Evolutionary conservation across 2,113 vertebrate species (phyloP).

Genomic region (Percina caprodes): DNA sequence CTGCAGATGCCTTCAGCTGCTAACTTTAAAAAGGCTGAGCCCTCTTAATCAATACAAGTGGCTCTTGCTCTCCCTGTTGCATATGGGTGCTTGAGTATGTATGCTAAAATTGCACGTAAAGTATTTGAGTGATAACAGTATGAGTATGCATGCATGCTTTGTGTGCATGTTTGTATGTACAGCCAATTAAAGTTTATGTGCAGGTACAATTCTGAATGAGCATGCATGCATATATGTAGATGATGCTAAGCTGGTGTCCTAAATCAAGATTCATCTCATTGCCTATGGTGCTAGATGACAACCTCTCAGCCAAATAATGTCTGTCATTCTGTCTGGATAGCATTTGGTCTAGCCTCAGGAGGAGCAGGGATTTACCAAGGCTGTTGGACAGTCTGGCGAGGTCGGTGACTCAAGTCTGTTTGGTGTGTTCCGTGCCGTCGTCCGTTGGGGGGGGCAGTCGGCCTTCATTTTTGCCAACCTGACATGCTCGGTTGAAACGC

Average conservation of each 20-base stretch:
- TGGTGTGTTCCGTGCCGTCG: too few relatives aligned
- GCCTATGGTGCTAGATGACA: conserved; percentile 18
- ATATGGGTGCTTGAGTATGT: neutral
- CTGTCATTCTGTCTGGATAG: conserved; percentile 24
- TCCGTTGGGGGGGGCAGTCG: too few relatives aligned
- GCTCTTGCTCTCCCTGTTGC: neutral
- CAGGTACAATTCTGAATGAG: conserved; percentile 8
- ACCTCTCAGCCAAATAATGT: conserved; percentile 21
- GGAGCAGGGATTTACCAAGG: conserved; percentile 33
- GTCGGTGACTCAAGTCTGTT: too few relatives aligned
- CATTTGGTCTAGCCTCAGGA: neutral
- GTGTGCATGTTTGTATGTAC: neutral
- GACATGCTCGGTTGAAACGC: too few relatives aligned
- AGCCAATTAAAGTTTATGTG: neutral
- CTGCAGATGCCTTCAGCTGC: conserved; percentile 26
- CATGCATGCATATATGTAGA: conserved; percentile 1
- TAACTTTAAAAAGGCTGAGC: conserved; percentile 27
- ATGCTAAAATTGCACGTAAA: conserved; percentile 3
- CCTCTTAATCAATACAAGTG: conserved; percentile 6
- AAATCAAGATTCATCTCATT: conserved; percentile 55
- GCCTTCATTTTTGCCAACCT: too few relatives aligned
- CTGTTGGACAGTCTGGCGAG: too few relatives aligned
- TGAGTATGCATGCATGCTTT: neutral
- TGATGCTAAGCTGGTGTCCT: conserved; percentile 5
- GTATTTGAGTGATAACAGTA: conserved; percentile 2